A percentile compares a stretch with the other conserved stretches of the same genome.
phyloP scores from a whole-genome alignment of 2,888 invertebrate genomes.

The Nebria brevicollis region DNA sequence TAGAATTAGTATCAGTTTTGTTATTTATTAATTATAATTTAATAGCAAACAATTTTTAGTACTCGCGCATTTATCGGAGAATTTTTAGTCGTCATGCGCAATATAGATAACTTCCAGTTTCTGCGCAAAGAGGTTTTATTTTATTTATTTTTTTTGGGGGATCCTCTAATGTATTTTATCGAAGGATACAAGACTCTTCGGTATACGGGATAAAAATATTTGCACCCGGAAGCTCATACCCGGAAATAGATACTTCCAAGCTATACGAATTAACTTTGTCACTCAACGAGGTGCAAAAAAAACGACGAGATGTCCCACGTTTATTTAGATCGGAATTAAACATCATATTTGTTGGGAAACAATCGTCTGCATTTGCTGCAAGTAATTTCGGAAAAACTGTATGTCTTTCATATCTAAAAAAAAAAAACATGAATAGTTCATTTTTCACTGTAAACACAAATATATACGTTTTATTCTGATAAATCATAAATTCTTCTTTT shows the following conservation, averaged over 20 bases:
- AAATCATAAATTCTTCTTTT: slow-evolving; percentile 15
- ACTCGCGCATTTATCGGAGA: too few relatives aligned
- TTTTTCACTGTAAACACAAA: slow-evolving; percentile 7
- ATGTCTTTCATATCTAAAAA: slow-evolving; percentile 88
- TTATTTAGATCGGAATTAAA: slow-evolving; percentile 91
- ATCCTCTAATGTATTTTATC: not conserved
- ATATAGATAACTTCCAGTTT: not conserved
- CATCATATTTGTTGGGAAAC: slow-evolving; percentile 84
- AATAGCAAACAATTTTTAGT: too few relatives aligned
- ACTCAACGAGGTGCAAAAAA: slow-evolving; percentile 77
- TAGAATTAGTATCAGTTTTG: too few relatives aligned
- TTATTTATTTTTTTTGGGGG: not conserved
- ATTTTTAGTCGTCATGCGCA: not conserved
- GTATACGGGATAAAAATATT: slow-evolving; percentile 85
- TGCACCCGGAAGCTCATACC: slow-evolving; percentile 78
- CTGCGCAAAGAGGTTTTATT: not conserved
- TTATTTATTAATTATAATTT: too few relatives aligned
- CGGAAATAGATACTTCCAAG: slow-evolving; percentile 89
- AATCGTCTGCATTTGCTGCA: slow-evolving; percentile 88
- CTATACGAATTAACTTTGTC: slow-evolving; percentile 89
- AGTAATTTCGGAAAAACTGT: slow-evolving; percentile 94
- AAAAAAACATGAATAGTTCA: slow-evolving; percentile 46
- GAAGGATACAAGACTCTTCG: slow-evolving; percentile 86
- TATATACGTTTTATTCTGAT: not conserved
- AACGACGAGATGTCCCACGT: slow-evolving; percentile 88